These are phyloP conservation scores for Lepidurus couesii DNA, from an alignment of 1,140 invertebrate species.

Conservation along the genomic window DNA sequence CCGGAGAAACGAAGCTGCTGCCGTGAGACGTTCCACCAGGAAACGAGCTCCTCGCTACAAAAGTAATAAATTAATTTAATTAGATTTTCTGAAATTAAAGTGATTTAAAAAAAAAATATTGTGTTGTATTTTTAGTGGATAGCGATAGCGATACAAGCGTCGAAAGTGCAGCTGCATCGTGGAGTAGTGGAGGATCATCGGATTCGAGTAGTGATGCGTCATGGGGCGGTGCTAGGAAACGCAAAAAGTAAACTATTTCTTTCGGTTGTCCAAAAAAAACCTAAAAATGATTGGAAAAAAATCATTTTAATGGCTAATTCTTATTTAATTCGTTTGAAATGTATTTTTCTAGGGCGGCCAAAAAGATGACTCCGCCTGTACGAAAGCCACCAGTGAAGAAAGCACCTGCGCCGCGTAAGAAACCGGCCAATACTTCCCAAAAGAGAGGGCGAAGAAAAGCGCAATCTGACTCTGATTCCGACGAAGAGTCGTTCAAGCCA, in stretches of 20 bases:
- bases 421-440: neutral
- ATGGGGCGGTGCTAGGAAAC: conserved; percentile 30
- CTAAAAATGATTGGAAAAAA: neutral
- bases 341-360: neutral
- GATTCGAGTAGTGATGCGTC: conserved; percentile 33
- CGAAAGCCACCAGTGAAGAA: neutral
- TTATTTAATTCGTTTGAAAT: neutral
- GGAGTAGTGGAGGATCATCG: conserved; percentile 26
- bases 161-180: conserved; percentile 24
- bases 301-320: conserved; percentile 10
- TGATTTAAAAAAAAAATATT: too few species aligned
- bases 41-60: conserved; percentile 25
- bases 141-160: conserved; percentile 31
- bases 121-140: conserved; percentile 19
- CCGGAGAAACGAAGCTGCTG: neutral
- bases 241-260: conserved; percentile 3
- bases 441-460: neutral
- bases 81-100: too few species aligned
- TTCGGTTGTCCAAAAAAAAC: neutral
- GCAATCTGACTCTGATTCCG: neutral
- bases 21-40: conserved; percentile 25
- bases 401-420: neutral
- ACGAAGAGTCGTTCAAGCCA: neutral
- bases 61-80: neutral
- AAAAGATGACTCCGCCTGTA: neutral